Evolutionary conservation across 1,140 invertebrate species (phyloP).

Genomic region (Apocrypta bakeri): DNA sequence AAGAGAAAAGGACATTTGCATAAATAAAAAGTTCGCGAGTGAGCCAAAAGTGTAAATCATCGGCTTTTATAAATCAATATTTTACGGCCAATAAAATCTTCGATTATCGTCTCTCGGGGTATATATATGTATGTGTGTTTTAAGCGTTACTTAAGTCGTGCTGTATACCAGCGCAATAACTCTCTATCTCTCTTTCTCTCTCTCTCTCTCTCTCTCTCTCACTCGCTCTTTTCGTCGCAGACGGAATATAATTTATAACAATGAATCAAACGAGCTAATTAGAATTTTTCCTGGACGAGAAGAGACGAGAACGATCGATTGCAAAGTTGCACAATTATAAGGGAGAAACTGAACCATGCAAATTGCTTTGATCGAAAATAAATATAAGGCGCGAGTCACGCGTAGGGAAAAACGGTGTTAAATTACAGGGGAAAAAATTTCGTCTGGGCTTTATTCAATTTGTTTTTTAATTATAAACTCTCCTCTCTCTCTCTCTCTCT

Average conservation of each 20-base stretch:
- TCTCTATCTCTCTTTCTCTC: not conserved
- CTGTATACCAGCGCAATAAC: not conserved
- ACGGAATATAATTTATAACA: not conserved
- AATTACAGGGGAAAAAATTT: not conserved
- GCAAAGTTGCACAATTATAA: no score
- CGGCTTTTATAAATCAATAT: slow-evolving; percentile 39
- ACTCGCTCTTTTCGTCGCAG: not conserved
- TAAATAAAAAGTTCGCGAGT: not conserved
- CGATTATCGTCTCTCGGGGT: slow-evolving; percentile 20
- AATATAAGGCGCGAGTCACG: not conserved
- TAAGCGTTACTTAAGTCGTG: slow-evolving; percentile 1
- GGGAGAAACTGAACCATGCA: no score
- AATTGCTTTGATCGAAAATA: no score
- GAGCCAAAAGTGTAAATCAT: slow-evolving; percentile 31
- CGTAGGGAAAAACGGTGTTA: slow-evolving; percentile 9
- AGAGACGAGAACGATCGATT: not conserved
- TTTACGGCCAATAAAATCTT: slow-evolving; percentile 41
- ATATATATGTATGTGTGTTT: not conserved
- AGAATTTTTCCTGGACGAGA: not conserved
- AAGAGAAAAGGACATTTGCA: slow-evolving; percentile 18
- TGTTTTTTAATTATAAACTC: slow-evolving; percentile 12
- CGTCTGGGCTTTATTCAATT: not conserved
- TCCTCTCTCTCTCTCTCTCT: not conserved
- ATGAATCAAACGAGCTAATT: slow-evolving; percentile 21
- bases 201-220: no score